phyloP scores from a whole-genome alignment of 2,888 invertebrate species.

The Blastobasis lacticolella region DNA sequence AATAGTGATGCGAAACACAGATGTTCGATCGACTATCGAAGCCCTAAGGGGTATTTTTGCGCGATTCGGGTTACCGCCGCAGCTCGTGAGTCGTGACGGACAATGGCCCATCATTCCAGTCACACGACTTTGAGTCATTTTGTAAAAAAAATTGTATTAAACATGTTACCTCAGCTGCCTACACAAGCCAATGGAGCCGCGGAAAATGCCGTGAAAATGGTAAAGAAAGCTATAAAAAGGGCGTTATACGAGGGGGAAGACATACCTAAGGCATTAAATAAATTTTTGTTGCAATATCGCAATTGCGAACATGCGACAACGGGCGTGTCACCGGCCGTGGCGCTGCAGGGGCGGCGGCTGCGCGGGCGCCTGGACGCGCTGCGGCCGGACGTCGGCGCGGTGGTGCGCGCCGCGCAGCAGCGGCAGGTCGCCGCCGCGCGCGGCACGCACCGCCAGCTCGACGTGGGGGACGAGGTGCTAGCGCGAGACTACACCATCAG shows the following conservation, averaged over 20 bases:
- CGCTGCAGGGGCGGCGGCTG: constrained; percentile 12
- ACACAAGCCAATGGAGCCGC: constrained; percentile 16
- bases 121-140: constrained; percentile 7
- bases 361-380: constrained; percentile 14
- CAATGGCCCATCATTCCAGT: constrained; percentile 11
- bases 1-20: constrained; percentile 8
- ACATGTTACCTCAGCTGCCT: constrained; percentile 7
- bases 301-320: constrained; percentile 8
- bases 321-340: constrained; percentile 9
- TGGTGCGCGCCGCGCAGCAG: background rate
- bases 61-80: constrained; percentile 14
- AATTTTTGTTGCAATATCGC: background rate
- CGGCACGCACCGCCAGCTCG: no score
- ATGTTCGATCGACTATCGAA: constrained; percentile 3
- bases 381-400: constrained; percentile 5
- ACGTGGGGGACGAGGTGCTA: no score
- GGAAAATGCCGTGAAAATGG: constrained; percentile 13
- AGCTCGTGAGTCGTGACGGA: constrained; percentile 17
- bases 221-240: constrained; percentile 13
- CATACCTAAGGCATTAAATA: constrained; percentile 2
- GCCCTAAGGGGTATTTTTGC: constrained; percentile 12
- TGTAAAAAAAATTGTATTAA: constrained; percentile 11
- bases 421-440: constrained; percentile 1
- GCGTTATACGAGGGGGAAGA: constrained; percentile 3
- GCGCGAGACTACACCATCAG: no score